Conservation (phyloP, 1,140 invertebrate genomes). For the Meloidogyne hapla region DNA sequence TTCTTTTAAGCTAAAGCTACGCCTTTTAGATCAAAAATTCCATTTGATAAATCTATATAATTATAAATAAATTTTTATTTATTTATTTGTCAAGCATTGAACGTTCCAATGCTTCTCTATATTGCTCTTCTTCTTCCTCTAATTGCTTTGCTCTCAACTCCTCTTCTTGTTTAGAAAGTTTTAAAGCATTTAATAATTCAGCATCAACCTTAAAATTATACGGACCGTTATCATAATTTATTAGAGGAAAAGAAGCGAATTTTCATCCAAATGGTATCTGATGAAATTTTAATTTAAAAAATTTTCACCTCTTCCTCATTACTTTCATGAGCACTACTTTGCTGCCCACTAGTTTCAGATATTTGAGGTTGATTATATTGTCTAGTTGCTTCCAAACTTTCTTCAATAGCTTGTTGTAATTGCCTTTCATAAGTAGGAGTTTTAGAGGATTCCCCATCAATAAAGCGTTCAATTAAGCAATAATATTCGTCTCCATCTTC, state of each 20-base stretch:
- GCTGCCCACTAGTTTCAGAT: not conserved
- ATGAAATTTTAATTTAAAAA: slow-evolving; percentile 22
- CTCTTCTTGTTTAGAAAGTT: slow-evolving; percentile 33
- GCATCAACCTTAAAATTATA: slow-evolving; percentile 22
- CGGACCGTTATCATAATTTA: too few species aligned
- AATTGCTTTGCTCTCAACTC: slow-evolving; percentile 13
- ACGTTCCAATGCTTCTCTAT: slow-evolving; percentile 28
- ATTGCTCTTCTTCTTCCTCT: slow-evolving; percentile 31
- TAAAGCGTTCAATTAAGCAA: slow-evolving; percentile 35
- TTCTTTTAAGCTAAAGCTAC: too few species aligned
- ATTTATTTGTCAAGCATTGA: slow-evolving; percentile 34
- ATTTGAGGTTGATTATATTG: slow-evolving; percentile 10
- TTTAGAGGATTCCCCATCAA: slow-evolving; percentile 7
- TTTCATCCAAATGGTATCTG: too few species aligned
- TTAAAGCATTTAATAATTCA: slow-evolving; percentile 25
- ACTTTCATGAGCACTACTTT: not conserved
- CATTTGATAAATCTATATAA: too few species aligned
- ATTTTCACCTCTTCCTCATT: not conserved
- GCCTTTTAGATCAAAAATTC: too few species aligned
- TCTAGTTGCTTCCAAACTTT: slow-evolving; percentile 24
- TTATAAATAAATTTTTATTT: not conserved
- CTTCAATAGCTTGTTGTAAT: slow-evolving; percentile 33
- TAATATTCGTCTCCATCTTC: slow-evolving; percentile 40
- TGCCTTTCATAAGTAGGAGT: slow-evolving; percentile 24
- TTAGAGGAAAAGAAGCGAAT: too few species aligned